Percentiles rank a stretch among this genome's conserved stretches.
These are phyloP conservation scores for Herminia tarsipennalis DNA, from an alignment of 2,888 invertebrate genomes.

Conservation along the genomic window DNA sequence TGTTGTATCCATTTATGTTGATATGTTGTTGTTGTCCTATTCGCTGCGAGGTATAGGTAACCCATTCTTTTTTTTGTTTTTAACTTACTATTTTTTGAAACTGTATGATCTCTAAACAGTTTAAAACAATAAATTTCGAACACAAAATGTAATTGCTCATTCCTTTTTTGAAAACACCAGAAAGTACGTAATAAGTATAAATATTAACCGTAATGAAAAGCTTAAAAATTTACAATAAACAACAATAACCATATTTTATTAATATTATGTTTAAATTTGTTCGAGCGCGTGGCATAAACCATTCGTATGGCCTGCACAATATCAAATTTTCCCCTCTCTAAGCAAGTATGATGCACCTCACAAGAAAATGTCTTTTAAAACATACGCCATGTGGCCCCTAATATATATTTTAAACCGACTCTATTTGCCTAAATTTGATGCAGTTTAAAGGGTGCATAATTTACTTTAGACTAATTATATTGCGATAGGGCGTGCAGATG, in stretches of 20 bases:
- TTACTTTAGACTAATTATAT: slow-evolving; percentile 82
- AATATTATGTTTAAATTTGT: slow-evolving; percentile 40
- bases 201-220: too few species aligned
- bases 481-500: slow-evolving; percentile 82
- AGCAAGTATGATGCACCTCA: slow-evolving; percentile 59
- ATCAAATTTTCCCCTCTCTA: slow-evolving; percentile 59
- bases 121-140: too few species aligned
- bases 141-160: too few species aligned
- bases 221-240: too few species aligned
- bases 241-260: slow-evolving; percentile 29
- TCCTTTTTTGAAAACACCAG: too few species aligned
- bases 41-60: too few species aligned
- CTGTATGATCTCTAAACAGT: too few species aligned
- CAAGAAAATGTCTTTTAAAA: slow-evolving; percentile 73
- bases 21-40: too few species aligned
- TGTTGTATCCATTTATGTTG: too few species aligned
- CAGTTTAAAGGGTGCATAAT: slow-evolving; percentile 84
- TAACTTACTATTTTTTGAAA: too few species aligned
- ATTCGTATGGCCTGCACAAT: slow-evolving; percentile 53
- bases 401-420: slow-evolving; percentile 72
- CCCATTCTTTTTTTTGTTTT: too few species aligned
- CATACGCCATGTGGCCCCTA: slow-evolving; percentile 77
- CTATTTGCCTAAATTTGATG: slow-evolving; percentile 80
- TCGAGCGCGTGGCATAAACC: slow-evolving; percentile 37
- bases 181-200: too few species aligned